phyloP scores from a whole-genome alignment of 2,888 invertebrate genomes.

The Lutraria lutraria region DNA sequence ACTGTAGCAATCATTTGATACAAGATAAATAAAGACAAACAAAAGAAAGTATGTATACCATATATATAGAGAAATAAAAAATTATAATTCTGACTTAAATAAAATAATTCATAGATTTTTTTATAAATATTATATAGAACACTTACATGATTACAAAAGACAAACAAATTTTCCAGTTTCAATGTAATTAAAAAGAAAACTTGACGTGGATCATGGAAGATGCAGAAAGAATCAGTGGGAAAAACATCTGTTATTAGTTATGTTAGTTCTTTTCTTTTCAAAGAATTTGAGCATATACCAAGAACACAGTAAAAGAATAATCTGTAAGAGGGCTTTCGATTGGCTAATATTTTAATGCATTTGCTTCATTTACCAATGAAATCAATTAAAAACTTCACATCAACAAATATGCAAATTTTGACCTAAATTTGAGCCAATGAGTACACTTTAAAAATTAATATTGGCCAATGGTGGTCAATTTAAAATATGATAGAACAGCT shows the following conservation, averaged over 20 bases:
- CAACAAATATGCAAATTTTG: neutral
- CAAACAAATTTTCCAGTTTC: neutral
- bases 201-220: neutral
- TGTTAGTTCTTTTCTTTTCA: neutral
- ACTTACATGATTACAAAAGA: neutral
- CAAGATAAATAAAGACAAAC: neutral
- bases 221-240: neutral
- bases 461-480: neutral
- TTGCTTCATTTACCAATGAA: neutral
- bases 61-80: neutral
- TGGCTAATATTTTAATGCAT: neutral
- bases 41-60: neutral
- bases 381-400: neutral
- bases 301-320: too few relatives aligned
- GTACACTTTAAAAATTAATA: neutral
- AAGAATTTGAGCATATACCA: neutral
- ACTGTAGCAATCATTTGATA: too few relatives aligned
- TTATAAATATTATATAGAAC: neutral
- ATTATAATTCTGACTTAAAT: neutral
- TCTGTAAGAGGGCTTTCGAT: neutral
- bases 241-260: neutral
- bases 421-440: neutral
- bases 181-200: neutral
- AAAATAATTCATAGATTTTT: neutral
- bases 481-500: neutral